A percentile compares a stretch with the other conserved stretches of the same genome.
phyloP scores from a whole-genome alignment of 2,888 invertebrate genomes.

The Diloba caeruleocephala region DNA sequence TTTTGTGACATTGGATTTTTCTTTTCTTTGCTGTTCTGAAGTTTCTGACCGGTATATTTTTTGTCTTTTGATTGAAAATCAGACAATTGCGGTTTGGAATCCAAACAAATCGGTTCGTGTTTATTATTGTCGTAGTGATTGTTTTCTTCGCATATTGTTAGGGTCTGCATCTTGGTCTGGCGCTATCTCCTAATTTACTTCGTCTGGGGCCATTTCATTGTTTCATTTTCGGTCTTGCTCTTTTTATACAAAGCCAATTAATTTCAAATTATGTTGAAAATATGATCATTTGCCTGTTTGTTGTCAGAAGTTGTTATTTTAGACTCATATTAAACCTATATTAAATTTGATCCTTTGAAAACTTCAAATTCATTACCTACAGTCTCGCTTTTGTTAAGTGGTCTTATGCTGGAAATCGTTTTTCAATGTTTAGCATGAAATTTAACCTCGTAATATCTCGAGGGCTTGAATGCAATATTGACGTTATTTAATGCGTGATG shows the following conservation, averaged over 20 bases:
- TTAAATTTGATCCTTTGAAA: constrained; percentile 40
- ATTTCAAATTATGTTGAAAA: constrained; percentile 14
- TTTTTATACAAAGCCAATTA: constrained; percentile 21
- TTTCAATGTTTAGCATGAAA: constrained; percentile 29
- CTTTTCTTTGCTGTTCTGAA: too few species aligned
- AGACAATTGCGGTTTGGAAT: too few species aligned
- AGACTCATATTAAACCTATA: constrained; percentile 29
- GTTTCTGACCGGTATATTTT: too few species aligned
- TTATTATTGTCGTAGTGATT: too few species aligned
- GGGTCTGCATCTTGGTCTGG: background rate
- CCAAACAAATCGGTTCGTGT: too few species aligned
- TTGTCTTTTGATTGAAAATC: too few species aligned
- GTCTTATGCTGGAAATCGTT: constrained; percentile 18
- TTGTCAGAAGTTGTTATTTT: constrained; percentile 38
- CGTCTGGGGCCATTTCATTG: too few species aligned
- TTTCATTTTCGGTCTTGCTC: background rate
- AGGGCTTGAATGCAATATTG: background rate
- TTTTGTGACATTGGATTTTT: background rate
- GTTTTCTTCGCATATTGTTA: background rate
- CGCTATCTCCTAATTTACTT: too few species aligned
- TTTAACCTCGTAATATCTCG: constrained; percentile 3
- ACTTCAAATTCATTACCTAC: constrained; percentile 36
- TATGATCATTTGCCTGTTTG: constrained; percentile 20
- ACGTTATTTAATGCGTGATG: too few species aligned
- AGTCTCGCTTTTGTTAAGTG: constrained; percentile 20